phyloP scores from a whole-genome alignment of 2,888 invertebrate genomes.

The Heliconius cydno region DNA sequence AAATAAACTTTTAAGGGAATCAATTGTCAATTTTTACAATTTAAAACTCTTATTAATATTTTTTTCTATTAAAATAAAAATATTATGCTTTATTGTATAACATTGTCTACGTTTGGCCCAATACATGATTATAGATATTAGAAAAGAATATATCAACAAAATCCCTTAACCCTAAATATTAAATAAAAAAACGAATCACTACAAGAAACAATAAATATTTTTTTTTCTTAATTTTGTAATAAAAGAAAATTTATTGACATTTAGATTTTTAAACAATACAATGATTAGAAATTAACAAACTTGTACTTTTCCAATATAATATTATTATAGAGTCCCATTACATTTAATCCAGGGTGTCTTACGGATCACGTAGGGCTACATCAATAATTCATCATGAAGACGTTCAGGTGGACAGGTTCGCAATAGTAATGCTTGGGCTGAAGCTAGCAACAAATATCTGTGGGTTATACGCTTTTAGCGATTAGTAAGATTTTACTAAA shows the following conservation, averaged over 20 bases:
- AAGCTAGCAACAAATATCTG: conserved; percentile 34
- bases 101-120: background rate
- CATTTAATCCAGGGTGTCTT: conserved; percentile 51
- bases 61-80: background rate
- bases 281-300: background rate
- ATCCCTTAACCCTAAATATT: too few species aligned
- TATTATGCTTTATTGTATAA: background rate
- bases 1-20: too few species aligned
- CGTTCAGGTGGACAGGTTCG: conserved; percentile 67
- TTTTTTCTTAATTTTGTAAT: background rate
- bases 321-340: conserved; percentile 40
- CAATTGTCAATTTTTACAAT: too few species aligned
- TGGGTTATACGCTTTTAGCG: conserved; percentile 31
- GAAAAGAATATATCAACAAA: background rate
- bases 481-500: background rate
- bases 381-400: conserved; percentile 76
- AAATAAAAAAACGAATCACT: too few species aligned
- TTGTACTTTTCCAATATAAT: conserved; percentile 5
- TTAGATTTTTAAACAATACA: background rate
- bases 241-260: background rate
- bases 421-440: conserved; percentile 69
- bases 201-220: too few species aligned
- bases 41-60: too few species aligned
- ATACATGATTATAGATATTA: background rate
- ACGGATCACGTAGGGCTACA: conserved; percentile 71